Conservation (phyloP, 1,140 invertebrate species). For the Carposina sasakii region DNA sequence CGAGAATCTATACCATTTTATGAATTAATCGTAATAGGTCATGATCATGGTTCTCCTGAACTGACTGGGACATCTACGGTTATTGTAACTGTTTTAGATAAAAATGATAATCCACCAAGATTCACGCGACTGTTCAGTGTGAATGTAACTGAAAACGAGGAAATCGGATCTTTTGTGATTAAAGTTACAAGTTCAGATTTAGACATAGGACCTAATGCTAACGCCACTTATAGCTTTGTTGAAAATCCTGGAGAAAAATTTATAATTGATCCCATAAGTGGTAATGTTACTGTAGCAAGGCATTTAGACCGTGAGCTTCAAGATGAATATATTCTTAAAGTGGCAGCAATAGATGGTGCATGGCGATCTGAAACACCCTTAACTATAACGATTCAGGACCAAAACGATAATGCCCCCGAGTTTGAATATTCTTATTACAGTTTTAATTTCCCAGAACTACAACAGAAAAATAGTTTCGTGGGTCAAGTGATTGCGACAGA, state of each 20-base stretch:
- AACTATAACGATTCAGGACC: conserved; percentile 94
- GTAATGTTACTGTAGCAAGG: conserved; percentile 92
- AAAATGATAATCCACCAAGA: conserved; percentile 95
- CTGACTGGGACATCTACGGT: conserved; percentile 90
- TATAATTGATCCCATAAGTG: conserved; percentile 87
- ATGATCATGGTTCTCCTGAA: conserved; percentile 88
- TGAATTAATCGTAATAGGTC: conserved; percentile 87
- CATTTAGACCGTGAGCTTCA: conserved; percentile 89
- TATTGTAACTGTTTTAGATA: conserved; percentile 87
- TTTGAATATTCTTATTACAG: conserved; percentile 91
- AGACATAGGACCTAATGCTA: conserved; percentile 90
- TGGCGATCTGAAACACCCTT: conserved; percentile 91
- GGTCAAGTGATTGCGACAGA: conserved; percentile 92
- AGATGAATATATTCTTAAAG: conserved; percentile 92
- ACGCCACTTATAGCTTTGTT: conserved; percentile 90
- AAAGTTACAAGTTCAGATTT: conserved; percentile 92
- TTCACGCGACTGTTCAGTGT: conserved; percentile 95
- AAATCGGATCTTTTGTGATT: conserved; percentile 93
- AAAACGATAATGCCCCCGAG: conserved; percentile 95
- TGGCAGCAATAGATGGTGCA: conserved; percentile 89
- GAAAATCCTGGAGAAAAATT: conserved; percentile 93
- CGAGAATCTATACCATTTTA: conserved; percentile 90
- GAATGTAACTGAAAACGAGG: conserved; percentile 96
- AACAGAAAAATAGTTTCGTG: conserved; percentile 84
- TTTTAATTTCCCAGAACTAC: conserved; percentile 92